phyloP scores from a whole-genome alignment of 2,888 invertebrate species.

The Arrhopalites spinosus region DNA sequence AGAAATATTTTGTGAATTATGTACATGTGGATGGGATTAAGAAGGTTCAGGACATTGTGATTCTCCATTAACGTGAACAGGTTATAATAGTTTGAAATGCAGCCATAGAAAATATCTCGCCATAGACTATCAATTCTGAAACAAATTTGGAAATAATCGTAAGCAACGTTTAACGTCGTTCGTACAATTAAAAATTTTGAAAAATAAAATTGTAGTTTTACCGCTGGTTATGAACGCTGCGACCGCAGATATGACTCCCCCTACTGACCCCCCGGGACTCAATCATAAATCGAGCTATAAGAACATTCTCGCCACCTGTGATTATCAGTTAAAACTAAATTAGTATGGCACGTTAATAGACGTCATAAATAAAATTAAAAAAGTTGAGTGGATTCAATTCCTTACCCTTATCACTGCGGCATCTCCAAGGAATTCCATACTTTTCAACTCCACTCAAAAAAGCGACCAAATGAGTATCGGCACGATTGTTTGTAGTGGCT shows the following conservation, averaged over 20 bases:
- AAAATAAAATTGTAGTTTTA: too few relatives aligned
- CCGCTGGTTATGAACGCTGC: slow-evolving; percentile 28
- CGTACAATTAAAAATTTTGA: too few relatives aligned
- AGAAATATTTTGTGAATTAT: background rate
- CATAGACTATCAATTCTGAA: background rate
- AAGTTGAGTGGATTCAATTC: too few relatives aligned
- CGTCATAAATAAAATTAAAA: too few relatives aligned
- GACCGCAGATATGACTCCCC: slow-evolving; percentile 23
- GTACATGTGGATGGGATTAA: background rate
- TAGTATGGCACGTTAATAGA: too few relatives aligned
- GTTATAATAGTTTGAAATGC: background rate
- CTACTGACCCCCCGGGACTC: slow-evolving; percentile 1
- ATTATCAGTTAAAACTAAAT: too few relatives aligned
- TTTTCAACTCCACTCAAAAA: background rate
- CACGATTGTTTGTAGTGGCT: background rate
- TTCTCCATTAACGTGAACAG: background rate
- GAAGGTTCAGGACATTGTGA: background rate
- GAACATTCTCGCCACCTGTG: too few relatives aligned
- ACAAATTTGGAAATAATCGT: too few relatives aligned
- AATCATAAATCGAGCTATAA: slow-evolving; percentile 29
- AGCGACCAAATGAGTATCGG: background rate
- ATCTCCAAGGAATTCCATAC: background rate
- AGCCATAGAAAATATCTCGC: background rate
- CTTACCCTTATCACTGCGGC: too few relatives aligned
- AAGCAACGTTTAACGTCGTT: too few relatives aligned